Evolutionary conservation across 2,888 invertebrate species (phyloP).

Genomic region (Melinaea menophilus): DNA sequence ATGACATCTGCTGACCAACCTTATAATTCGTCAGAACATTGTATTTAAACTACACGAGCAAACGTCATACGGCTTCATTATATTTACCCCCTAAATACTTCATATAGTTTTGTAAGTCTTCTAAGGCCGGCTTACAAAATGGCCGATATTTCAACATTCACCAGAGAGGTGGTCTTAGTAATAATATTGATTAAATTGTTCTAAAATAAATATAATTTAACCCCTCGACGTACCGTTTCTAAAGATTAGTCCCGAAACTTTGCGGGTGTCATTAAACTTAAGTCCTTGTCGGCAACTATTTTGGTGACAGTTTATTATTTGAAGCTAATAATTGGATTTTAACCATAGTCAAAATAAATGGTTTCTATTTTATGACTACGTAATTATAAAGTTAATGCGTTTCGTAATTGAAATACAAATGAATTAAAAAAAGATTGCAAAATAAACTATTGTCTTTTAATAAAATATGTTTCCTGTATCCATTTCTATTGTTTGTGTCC

Average conservation of each 20-base stretch:
- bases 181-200: slow-evolving; percentile 26
- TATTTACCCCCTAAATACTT: slow-evolving; percentile 54
- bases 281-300: slow-evolving; percentile 38
- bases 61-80: slow-evolving; percentile 53
- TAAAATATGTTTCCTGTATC: no score
- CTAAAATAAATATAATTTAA: slow-evolving; percentile 30
- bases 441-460: no score
- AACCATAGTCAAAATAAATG: background rate
- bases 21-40: slow-evolving; percentile 24
- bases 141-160: slow-evolving; percentile 54
- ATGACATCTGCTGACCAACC: slow-evolving; percentile 10
- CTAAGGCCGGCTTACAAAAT: slow-evolving; percentile 60
- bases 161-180: slow-evolving; percentile 10
- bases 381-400: no score
- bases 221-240: slow-evolving; percentile 18
- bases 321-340: slow-evolving; percentile 12
- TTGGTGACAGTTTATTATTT: slow-evolving; percentile 41
- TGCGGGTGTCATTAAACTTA: slow-evolving; percentile 37
- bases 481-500: no score
- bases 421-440: no score
- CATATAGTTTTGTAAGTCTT: slow-evolving; percentile 62
- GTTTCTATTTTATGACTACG: background rate
- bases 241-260: slow-evolving; percentile 39
- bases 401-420: no score
- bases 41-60: slow-evolving; percentile 10